Evolutionary conservation across 2,113 vertebrate genomes (phyloP).

Genomic region (Cygnus atratus): DNA sequence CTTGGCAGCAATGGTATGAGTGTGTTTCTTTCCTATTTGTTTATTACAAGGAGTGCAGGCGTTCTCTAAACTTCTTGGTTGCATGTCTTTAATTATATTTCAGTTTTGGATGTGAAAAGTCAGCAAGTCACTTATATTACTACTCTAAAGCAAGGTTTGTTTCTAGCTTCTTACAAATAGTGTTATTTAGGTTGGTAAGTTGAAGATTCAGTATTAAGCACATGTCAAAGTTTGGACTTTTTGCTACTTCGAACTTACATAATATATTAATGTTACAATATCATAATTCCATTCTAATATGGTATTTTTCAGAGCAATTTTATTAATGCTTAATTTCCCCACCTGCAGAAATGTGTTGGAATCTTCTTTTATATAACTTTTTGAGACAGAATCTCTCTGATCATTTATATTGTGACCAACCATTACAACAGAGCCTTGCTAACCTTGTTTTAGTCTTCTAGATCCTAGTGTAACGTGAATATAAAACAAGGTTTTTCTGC

Average conservation of each 20-base stretch:
- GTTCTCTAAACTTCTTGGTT: background rate
- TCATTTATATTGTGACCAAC: background rate
- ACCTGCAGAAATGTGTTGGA: background rate
- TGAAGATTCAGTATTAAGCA: background rate
- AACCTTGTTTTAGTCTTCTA: background rate
- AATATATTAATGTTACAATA: background rate
- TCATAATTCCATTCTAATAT: background rate
- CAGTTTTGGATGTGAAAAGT: background rate
- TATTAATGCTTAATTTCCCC: background rate
- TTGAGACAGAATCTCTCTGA: background rate
- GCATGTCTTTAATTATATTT: background rate
- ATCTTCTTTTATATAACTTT: background rate
- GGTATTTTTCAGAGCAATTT: background rate
- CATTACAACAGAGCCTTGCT: background rate
- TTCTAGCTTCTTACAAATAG: background rate
- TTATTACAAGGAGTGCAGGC: rapidly evolving
- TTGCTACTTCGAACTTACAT: background rate
- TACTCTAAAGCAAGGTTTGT: background rate
- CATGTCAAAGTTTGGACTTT: background rate
- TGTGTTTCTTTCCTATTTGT: background rate
- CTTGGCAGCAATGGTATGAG: conserved; percentile 77
- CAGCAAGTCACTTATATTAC: background rate
- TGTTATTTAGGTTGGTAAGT: background rate
- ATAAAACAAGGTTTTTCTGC: background rate
- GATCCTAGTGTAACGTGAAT: background rate